Percentiles rank a stretch among this genome's conserved stretches.
Conservation (phyloP, 2,113 vertebrate genomes). For the Hepsetus odoe region DNA sequence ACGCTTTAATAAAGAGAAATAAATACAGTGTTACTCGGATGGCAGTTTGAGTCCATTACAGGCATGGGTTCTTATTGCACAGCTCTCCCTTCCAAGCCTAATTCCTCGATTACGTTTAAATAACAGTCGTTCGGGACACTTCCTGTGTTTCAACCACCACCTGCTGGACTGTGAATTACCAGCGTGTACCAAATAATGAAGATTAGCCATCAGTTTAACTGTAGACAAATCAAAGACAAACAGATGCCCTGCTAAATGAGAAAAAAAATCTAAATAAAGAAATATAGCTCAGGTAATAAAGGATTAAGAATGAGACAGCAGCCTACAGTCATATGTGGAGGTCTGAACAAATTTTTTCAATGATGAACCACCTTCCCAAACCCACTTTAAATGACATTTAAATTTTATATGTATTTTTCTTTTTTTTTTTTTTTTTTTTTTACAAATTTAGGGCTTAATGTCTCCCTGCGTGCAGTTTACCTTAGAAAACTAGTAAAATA, state of each 20-base stretch:
- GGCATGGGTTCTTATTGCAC: constrained; percentile 76
- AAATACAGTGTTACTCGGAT: constrained; percentile 73
- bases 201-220: not conserved
- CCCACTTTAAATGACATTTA: no score
- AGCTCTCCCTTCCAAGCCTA: constrained; percentile 59
- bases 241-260: not conserved
- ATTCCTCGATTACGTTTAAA: constrained; percentile 58
- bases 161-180: not conserved
- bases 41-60: constrained; percentile 76
- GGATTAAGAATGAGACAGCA: not conserved
- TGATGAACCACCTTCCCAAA: no score
- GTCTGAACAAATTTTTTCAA: no score
- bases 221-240: not conserved
- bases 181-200: no score
- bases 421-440: no score
- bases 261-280: not conserved
- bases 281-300: not conserved
- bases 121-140: constrained; percentile 50
- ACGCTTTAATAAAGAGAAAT: constrained; percentile 74
- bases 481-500: no score
- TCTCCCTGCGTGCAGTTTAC: no score
- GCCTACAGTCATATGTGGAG: no score
- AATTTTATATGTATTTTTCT: no score
- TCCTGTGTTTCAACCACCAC: constrained; percentile 18
- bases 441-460: no score